phyloP scores from a whole-genome alignment of 1,140 invertebrate species.

The Nephotettix cincticeps region DNA sequence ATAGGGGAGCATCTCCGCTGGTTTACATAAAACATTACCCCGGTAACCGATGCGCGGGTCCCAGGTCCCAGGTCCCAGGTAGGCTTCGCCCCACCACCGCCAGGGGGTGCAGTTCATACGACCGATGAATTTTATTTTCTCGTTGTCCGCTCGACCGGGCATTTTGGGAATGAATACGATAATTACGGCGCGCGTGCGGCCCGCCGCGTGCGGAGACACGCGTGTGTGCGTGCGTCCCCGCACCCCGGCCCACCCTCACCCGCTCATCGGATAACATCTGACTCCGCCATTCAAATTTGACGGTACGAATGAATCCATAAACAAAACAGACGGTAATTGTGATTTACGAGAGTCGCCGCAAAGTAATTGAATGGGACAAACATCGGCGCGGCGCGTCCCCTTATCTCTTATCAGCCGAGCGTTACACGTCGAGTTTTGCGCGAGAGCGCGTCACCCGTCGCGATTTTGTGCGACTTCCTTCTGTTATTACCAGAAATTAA shows the following conservation, averaged over 20 bases:
- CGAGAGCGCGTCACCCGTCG: too few species aligned
- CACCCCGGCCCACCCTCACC: not conserved
- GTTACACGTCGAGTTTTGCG: too few species aligned
- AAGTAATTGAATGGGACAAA: not conserved
- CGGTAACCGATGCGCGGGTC: conserved; percentile 3
- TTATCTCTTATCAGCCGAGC: too few species aligned
- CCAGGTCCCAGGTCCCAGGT: too few species aligned
- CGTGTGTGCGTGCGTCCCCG: not conserved
- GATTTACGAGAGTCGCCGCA: not conserved
- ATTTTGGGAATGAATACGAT: conserved; percentile 23
- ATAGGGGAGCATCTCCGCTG: too few species aligned
- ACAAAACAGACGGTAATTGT: conserved; percentile 2
- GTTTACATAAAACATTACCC: conserved; percentile 8
- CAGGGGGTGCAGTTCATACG: not conserved
- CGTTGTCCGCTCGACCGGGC: conserved; percentile 18
- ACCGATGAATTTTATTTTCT: conserved; percentile 24
- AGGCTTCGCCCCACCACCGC: too few species aligned
- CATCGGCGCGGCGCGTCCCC: not conserved
- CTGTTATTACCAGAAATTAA: too few species aligned
- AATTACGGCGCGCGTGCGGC: conserved; percentile 17
- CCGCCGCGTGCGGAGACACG: not conserved
- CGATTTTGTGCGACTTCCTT: too few species aligned
- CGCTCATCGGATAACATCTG: not conserved
- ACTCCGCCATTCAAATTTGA: conserved; percentile 3
- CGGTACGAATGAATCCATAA: conserved; percentile 1